Base-by-base conservation (phyloP, 2,888 invertebrate species). In the Phragmatobia fuliginosa region DNA sequence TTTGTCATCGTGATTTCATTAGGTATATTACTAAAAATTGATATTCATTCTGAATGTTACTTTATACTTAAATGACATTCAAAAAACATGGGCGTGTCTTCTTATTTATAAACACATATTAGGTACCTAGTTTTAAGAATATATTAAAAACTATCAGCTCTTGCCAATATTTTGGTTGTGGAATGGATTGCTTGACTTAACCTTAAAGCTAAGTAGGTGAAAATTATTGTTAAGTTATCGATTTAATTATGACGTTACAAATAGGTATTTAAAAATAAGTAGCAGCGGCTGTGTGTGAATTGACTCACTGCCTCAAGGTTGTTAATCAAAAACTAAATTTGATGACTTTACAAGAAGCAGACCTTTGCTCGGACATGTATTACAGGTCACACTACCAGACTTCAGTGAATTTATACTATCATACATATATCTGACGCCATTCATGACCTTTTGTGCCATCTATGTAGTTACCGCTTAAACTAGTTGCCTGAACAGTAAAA, bases 1-100 rank as follows among this genome's bases (percentile, higher is more conserved):
- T 65, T 65, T 83, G 78, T 76, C 83, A 64, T 83, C 87, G 88
- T 87, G 88, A 88, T 86, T 87, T 76, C 87, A 81, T 77, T 81
- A n/a, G 74, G 73, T 77, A n/a, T n/a, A 70, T 78, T 68, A 80
- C 74, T 73, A 70, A 74, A n/a, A 71, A 65, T 72, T 25, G 2
- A 25, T 14, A 56, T 56, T 56, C 7, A 28, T 21, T 6, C 25
- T 25, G 25, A 14, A 56, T 28, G 14, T 7, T 14, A 14, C 25
- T 56, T 28, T 25, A 56, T 6, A 45, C 21, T 45, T 45, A 7
- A 49, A 10, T 49, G 45, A 49, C 21, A 49, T 49, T 49, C 11
- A 52, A 52, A 52, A 11, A 0, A 3, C 2, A 3, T 25, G 52
- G 25, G 25, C 52, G 52, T 25, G 25, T 25, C 25, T 52, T 52